Base-by-base conservation (phyloP, 2,113 vertebrate genomes). In the Apodemus speciosus region DNA sequence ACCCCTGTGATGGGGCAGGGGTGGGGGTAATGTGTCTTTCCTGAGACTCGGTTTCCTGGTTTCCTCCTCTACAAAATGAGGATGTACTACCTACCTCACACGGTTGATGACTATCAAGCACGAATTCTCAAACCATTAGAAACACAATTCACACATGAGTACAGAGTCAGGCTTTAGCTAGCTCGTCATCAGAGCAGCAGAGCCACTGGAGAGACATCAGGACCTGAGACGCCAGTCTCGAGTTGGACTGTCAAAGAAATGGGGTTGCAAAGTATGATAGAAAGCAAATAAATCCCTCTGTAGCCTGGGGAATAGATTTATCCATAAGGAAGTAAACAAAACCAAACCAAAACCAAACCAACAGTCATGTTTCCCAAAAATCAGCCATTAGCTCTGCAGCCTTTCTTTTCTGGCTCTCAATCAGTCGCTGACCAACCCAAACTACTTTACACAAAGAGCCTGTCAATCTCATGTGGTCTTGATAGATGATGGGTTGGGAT, bases 41-140 rank as follows among this genome's bases (percentile, higher is more conserved):
- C 38, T 8, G 27, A 79, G 89, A 86, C 43, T 90, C 14, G 7
- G 49, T 89, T 90, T 96, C 73, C 84, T 95, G 7, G 49, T 89
- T 90, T 96, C 73, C 84, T 95, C 88, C 81, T 96, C 92, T 71
- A 13, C 81, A 66, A 91, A 84, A 87, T 16, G 60, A 90, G 43
- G 62, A 85, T 62, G 56, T 40, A 40, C 76, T 86, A 53, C 56
- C 95, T 96, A 96, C 96, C 96, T 97, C 91, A 43, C 14, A 15
- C 77, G 81, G 77, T 85, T 64, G 77, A 69, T 25, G 49, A 35
- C 66, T 71, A 51, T 89, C 89, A 91, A 94, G 58, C 72, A 81
- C 30, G 86, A 6, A 72, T 76, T 90, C 69, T 93, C 18, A 53
- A 88, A 56, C 51, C 46, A 80, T 86, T 75, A 43, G 69, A 80